These are phyloP conservation scores for Castor canadensis DNA, from an alignment of 2,113 vertebrate species.

Conservation along the genomic window DNA sequence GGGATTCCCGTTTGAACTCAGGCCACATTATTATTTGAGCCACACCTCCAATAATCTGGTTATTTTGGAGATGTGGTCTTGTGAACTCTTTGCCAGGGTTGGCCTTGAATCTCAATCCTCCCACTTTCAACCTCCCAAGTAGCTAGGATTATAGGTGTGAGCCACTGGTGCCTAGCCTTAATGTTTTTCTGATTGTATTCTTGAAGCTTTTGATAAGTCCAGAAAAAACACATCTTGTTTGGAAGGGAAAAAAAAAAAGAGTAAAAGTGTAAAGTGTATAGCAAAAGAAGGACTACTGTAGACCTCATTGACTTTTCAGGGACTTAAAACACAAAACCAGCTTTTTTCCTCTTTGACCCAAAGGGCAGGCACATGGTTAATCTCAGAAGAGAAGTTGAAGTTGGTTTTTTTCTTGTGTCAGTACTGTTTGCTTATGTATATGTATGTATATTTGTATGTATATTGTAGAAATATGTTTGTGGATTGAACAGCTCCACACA, in stretches of 20 bases:
- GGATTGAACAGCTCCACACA: not conserved
- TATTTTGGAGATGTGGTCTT: too few relatives aligned
- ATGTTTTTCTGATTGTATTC: not conserved
- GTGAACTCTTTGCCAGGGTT: too few relatives aligned
- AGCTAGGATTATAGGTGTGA: too few relatives aligned
- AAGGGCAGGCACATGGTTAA: not conserved
- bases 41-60: too few relatives aligned
- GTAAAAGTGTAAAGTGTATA: not conserved
- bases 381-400: not conserved
- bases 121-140: too few relatives aligned
- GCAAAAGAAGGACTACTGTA: not conserved
- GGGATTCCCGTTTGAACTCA: too few relatives aligned
- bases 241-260: not conserved
- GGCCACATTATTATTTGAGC: too few relatives aligned
- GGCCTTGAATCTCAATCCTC: too few relatives aligned
- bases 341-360: not conserved
- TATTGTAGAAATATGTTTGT: not conserved
- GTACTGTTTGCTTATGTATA: not conserved
- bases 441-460: not conserved
- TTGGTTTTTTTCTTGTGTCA: slow-evolving; percentile 6
- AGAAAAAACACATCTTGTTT: slow-evolving; percentile 14
- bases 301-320: not conserved
- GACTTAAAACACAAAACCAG: not conserved
- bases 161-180: too few relatives aligned
- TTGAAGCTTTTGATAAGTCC: not conserved